Percentiles rank a stretch among this genome's conserved stretches.
Evolutionary conservation across 2,888 invertebrate genomes (phyloP).

Genomic region (Eulithis prunata): DNA sequence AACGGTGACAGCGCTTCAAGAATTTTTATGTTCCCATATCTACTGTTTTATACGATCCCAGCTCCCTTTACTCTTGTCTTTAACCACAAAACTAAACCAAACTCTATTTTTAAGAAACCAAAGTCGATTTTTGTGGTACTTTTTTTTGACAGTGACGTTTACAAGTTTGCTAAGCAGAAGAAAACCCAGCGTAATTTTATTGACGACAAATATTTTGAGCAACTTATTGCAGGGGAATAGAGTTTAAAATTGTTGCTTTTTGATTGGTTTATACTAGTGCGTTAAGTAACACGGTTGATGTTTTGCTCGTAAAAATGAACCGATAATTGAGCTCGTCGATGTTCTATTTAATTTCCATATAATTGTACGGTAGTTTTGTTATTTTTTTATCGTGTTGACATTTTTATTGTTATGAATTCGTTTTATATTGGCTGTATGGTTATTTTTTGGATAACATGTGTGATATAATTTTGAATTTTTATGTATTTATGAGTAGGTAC

Average conservation of each 20-base stretch:
- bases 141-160: slow-evolving; percentile 13
- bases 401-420: slow-evolving; percentile 80
- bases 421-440: slow-evolving; percentile 54
- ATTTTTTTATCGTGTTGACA: slow-evolving; percentile 63
- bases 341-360: slow-evolving; percentile 73
- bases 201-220: slow-evolving; percentile 46
- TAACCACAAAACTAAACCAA: slow-evolving; percentile 39
- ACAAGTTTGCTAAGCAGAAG: slow-evolving; percentile 48
- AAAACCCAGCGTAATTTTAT: slow-evolving; percentile 56
- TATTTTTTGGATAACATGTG: slow-evolving; percentile 37
- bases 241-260: slow-evolving; percentile 39
- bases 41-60: slow-evolving; percentile 78
- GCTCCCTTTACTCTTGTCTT: slow-evolving; percentile 63
- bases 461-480: slow-evolving; percentile 20
- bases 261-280: slow-evolving; percentile 36
- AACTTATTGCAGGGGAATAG: slow-evolving; percentile 44
- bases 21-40: slow-evolving; percentile 83
- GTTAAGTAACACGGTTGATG: slow-evolving; percentile 65
- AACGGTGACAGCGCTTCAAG: slow-evolving; percentile 74
- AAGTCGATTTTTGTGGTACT: slow-evolving; percentile 36
- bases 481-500: too few relatives aligned
- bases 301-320: slow-evolving; percentile 74
- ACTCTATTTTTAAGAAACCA: slow-evolving; percentile 32
- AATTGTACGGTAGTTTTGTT: slow-evolving; percentile 63
- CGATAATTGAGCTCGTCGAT: slow-evolving; percentile 71